Evolutionary conservation across 2,113 vertebrate genomes (phyloP).

Genomic region (Pelusios castaneus): DNA sequence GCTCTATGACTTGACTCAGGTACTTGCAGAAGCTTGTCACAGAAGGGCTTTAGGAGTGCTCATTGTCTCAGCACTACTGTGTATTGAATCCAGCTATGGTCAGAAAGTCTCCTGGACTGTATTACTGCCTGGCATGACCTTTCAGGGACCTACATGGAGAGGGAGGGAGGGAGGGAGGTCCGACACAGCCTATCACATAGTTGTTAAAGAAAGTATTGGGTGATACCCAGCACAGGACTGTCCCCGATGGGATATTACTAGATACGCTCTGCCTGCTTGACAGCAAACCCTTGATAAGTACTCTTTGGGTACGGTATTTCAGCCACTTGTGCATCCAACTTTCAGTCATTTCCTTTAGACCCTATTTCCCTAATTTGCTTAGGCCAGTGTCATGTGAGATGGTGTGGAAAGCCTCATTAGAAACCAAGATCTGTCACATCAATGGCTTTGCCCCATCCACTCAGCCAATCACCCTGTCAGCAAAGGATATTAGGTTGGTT

Average conservation of each 20-base stretch:
- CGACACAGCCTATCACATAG: too few species aligned
- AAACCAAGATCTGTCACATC: not conserved
- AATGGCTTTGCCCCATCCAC: not conserved
- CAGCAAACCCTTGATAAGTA: not conserved
- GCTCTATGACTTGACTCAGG: too few species aligned
- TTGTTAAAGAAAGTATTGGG: not conserved
- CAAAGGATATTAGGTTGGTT: not conserved
- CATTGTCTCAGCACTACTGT: too few species aligned
- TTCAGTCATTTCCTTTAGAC: not conserved
- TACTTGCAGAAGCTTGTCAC: too few species aligned
- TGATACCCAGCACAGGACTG: not conserved
- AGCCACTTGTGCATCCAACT: not conserved
- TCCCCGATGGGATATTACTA: not conserved
- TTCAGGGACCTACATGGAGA: too few species aligned
- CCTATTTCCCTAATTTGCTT: not conserved
- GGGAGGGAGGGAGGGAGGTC: too few species aligned
- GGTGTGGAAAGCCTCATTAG: not conserved
- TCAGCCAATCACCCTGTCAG: not conserved
- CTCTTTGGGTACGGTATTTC: not conserved
- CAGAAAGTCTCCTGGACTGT: too few species aligned
- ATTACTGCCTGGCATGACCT: too few species aligned
- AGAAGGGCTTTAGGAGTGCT: too few species aligned
- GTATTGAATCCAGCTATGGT: too few species aligned
- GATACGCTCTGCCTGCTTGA: not conserved
- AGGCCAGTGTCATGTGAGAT: not conserved